These are phyloP conservation scores for Dinothrombium tinctorium DNA, from an alignment of 1,140 invertebrate species.

Conservation along the genomic window DNA sequence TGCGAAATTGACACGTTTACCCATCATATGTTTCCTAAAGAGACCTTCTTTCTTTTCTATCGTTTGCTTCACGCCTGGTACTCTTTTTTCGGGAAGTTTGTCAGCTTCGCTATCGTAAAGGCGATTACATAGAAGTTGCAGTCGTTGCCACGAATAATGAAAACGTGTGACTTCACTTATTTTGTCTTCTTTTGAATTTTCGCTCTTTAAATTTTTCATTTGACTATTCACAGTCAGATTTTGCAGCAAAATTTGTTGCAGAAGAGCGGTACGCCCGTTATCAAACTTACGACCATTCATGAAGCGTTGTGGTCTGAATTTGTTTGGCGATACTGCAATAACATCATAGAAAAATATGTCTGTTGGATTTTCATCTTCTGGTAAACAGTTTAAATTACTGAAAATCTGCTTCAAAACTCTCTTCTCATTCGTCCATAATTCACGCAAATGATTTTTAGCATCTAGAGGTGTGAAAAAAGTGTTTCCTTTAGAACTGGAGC, in stretches of 20 bases:
- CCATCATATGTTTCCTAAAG: slow-evolving; percentile 98
- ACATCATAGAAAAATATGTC: slow-evolving; percentile 71
- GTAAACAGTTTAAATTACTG: background rate
- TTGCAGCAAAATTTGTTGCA: slow-evolving; percentile 19
- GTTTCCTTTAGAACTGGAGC: slow-evolving; percentile 13
- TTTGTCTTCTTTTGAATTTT: background rate
- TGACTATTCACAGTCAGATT: background rate
- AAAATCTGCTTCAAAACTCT: slow-evolving; percentile 11
- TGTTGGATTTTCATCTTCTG: slow-evolving; percentile 28
- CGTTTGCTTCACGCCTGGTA: slow-evolving; percentile 25
- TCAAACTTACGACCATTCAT: slow-evolving; percentile 45
- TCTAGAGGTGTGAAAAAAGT: slow-evolving; percentile 19
- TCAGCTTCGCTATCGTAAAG: slow-evolving; percentile 27
- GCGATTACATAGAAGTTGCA: slow-evolving; percentile 27
- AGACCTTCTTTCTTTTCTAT: slow-evolving; percentile 94
- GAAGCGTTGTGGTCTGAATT: slow-evolving; percentile 47
- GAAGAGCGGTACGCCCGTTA: slow-evolving; percentile 45
- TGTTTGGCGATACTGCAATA: slow-evolving; percentile 60
- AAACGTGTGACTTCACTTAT: slow-evolving; percentile 17
- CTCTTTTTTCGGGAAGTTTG: slow-evolving; percentile 16
- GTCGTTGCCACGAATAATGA: slow-evolving; percentile 22
- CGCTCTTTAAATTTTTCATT: background rate
- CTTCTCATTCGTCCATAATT: slow-evolving; percentile 49
- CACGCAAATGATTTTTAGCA: slow-evolving; percentile 37
- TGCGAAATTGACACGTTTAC: slow-evolving; percentile 92